Evolutionary conservation across 2,888 invertebrate species (phyloP).

Genomic region (Caenorhabditis sp.): DNA sequence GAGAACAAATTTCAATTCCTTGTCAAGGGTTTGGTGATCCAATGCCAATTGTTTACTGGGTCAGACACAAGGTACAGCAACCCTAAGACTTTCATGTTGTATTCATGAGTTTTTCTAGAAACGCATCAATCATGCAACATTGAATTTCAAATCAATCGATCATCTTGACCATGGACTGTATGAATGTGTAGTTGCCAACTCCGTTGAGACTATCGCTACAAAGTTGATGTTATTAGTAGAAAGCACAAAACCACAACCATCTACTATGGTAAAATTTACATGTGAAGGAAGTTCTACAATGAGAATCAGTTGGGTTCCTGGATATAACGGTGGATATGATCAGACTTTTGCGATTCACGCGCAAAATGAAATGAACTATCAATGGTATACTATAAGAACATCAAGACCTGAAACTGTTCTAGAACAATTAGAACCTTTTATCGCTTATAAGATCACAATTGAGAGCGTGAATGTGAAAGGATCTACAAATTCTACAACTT

Average conservation of each 20-base stretch:
- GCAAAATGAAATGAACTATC: constrained; percentile 25
- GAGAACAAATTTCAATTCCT: constrained; percentile 50
- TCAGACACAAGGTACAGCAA: constrained; percentile 53
- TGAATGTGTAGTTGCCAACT: constrained; percentile 61
- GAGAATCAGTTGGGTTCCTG: constrained; percentile 47
- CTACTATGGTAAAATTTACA: constrained; percentile 30
- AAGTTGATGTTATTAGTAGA: constrained; percentile 53
- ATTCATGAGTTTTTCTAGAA: constrained; percentile 43
- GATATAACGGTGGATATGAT: constrained; percentile 52
- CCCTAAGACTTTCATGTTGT: neutral
- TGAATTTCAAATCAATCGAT: constrained; percentile 47
- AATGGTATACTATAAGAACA: constrained; percentile 36
- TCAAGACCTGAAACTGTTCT: constrained; percentile 24
- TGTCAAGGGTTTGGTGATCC: constrained; percentile 68
- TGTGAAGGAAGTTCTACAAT: constrained; percentile 50
- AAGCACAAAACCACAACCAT: constrained; percentile 58
- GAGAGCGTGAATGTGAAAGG: constrained; percentile 58
- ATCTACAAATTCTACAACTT: constrained; percentile 43
- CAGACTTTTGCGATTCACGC: constrained; percentile 56
- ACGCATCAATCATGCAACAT: constrained; percentile 43
- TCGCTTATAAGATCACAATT: constrained; percentile 49
- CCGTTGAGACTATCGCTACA: constrained; percentile 53
- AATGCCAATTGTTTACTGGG: constrained; percentile 65
- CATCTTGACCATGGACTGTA: constrained; percentile 64
- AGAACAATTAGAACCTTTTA: constrained; percentile 47